Conservation (phyloP, 53 echinoderm and acorn worm genomes). For the Mesocentrotus franciscanus region DNA sequence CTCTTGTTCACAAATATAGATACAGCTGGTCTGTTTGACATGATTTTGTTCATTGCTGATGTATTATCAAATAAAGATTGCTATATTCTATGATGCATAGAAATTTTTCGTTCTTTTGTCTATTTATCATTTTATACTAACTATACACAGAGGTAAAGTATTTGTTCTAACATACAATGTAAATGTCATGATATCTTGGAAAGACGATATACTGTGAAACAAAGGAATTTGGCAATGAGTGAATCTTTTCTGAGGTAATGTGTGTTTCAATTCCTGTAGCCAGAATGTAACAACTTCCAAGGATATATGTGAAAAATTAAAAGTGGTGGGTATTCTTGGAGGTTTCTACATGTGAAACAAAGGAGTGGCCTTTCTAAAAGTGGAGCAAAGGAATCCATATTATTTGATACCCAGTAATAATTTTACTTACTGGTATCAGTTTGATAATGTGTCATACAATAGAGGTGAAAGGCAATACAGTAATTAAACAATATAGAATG, state of each 20-base stretch:
- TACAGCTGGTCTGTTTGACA: neutral
- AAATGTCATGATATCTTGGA: too few relatives aligned
- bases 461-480: neutral
- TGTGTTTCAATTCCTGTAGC: neutral
- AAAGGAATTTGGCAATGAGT: neutral
- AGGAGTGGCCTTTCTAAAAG: neutral
- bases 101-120: neutral
- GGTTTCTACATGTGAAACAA: neutral
- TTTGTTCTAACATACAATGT: too few relatives aligned
- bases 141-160: too few relatives aligned
- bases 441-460: neutral
- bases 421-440: neutral
- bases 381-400: neutral
- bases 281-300: neutral
- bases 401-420: neutral
- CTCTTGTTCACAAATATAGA: too few relatives aligned
- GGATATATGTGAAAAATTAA: neutral
- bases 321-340: neutral
- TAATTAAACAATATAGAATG: neutral
- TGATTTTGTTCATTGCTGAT: neutral
- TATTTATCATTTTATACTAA: neutral
- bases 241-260: neutral
- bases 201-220: neutral
- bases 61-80: neutral
- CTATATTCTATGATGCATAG: neutral